Evolutionary conservation across 2,797 vertebrate species (phyloP).

Genomic region (Anguilla obscura): DNA sequence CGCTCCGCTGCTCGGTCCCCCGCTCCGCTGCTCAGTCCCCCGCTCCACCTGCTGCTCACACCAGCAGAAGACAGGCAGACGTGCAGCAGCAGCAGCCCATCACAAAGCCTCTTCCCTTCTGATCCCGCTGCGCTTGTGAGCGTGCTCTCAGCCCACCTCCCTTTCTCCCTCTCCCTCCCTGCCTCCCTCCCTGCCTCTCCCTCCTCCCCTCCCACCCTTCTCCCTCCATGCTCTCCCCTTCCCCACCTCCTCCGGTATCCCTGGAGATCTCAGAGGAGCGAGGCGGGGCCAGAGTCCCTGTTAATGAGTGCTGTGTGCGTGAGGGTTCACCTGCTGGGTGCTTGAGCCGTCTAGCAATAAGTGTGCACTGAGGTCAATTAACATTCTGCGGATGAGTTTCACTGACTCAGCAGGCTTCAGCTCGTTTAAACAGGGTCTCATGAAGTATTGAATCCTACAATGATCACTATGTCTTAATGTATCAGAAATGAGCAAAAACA

Average conservation of each 20-base stretch:
- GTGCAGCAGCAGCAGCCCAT: not conserved
- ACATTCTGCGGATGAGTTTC: slow-evolving; percentile 8
- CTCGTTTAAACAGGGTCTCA: not conserved
- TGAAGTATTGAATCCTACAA: not conserved
- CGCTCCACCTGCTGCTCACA: slow-evolving; percentile 29
- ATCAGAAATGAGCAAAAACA: not conserved
- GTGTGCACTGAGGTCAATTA: not conserved
- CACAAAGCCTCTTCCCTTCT: slow-evolving; percentile 22
- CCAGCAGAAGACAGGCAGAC: slow-evolving; percentile 18
- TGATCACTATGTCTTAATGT: not conserved
- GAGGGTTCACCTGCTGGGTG: not conserved
- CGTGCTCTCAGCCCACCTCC: not conserved
- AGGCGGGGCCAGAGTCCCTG: not conserved
- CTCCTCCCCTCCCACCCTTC: not conserved
- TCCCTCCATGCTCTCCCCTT: not conserved
- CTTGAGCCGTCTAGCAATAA: no score
- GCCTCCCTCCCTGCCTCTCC: not conserved
- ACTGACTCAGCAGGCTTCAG: not conserved
- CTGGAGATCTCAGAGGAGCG: slow-evolving; percentile 6
- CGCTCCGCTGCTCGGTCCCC: not conserved
- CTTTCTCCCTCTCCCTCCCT: not conserved
- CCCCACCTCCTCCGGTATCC: slow-evolving; percentile 14
- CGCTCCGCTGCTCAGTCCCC: not conserved
- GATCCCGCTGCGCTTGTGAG: slow-evolving; percentile 2
- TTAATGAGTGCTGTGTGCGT: not conserved